Evolutionary conservation across 2,797 vertebrate species (phyloP).

Genomic region (Sebastes vulpes): DNA sequence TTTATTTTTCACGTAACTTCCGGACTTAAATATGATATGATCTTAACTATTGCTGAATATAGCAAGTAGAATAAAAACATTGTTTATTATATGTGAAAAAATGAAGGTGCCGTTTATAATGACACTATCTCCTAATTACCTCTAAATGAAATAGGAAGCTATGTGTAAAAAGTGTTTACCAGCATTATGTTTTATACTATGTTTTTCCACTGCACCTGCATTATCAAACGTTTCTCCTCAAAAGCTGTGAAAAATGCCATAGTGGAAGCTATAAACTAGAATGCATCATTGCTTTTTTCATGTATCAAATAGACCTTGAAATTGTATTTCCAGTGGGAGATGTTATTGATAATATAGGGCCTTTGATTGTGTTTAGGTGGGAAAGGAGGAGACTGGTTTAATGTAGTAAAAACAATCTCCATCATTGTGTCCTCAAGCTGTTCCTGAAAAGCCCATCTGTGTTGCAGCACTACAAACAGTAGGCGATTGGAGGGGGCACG

Average conservation of each 20-base stretch:
- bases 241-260: slow-evolving; percentile 22
- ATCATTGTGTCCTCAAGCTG: slow-evolving; percentile 56
- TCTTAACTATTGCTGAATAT: neutral
- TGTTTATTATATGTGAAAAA: neutral
- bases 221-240: slow-evolving; percentile 45
- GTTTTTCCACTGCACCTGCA: slow-evolving; percentile 19
- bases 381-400: slow-evolving; percentile 37
- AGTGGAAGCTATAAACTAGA: slow-evolving; percentile 39
- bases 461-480: slow-evolving; percentile 14
- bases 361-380: slow-evolving; percentile 67
- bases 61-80: neutral
- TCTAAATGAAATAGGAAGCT: neutral
- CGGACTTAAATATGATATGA: neutral
- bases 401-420: slow-evolving; percentile 61
- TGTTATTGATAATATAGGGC: slow-evolving; percentile 56
- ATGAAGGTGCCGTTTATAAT: neutral
- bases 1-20: no score
- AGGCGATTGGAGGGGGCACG: neutral
- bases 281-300: slow-evolving; percentile 55
- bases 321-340: slow-evolving; percentile 72
- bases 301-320: slow-evolving; percentile 76
- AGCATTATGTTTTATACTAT: neutral
- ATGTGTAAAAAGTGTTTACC: neutral
- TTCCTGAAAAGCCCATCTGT: slow-evolving; percentile 60
- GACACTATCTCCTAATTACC: neutral